phyloP scores from a whole-genome alignment of 2,888 invertebrate genomes.

The Apotomis turbidana region DNA sequence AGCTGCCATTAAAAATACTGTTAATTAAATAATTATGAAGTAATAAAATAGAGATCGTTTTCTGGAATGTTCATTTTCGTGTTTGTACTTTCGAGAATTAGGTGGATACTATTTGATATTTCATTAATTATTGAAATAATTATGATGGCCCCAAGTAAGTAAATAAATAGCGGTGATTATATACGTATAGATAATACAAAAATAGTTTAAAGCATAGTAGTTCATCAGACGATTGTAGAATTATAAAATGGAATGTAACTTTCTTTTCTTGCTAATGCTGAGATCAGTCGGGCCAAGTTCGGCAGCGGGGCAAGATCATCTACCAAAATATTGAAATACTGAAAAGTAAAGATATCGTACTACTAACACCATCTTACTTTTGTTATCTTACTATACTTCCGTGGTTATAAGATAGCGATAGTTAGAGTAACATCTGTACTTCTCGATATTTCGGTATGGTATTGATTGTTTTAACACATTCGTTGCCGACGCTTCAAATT shows the following conservation, averaged over 20 bases:
- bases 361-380: too few relatives aligned
- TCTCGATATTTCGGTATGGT: too few relatives aligned
- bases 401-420: too few relatives aligned
- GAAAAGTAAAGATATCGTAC: too few relatives aligned
- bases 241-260: constrained; percentile 3
- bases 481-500: too few relatives aligned
- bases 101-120: constrained; percentile 7
- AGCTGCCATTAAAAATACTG: constrained; percentile 33
- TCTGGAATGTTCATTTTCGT: constrained; percentile 37
- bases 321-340: too few relatives aligned
- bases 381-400: too few relatives aligned
- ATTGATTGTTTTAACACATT: too few relatives aligned
- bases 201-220: constrained; percentile 24
- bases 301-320: too few relatives aligned
- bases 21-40: constrained; percentile 21
- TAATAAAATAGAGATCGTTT: constrained; percentile 38
- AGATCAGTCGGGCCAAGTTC: too few relatives aligned
- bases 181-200: constrained; percentile 33
- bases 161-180: constrained; percentile 13
- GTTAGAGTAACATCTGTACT: too few relatives aligned
- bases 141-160: constrained; percentile 33
- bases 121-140: constrained; percentile 24
- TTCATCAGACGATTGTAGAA: constrained; percentile 10
- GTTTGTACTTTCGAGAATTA: constrained; percentile 33
- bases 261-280: too few relatives aligned